Evolutionary conservation across 2,888 invertebrate genomes (phyloP).

Genomic region (Eilema caniola): DNA sequence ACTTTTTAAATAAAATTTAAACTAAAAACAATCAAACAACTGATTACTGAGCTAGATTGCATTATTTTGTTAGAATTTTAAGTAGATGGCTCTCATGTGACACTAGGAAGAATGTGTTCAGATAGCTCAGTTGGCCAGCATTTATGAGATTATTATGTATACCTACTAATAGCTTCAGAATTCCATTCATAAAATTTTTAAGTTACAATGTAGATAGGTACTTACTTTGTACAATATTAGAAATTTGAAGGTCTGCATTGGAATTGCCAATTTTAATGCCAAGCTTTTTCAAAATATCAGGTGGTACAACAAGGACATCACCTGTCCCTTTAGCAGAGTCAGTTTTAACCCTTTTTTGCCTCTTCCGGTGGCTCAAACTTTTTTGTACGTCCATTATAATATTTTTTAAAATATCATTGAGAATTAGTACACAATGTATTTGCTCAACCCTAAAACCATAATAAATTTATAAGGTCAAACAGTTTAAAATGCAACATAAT

Average conservation of each 20-base stretch:
- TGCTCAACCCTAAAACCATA: conserved; percentile 20
- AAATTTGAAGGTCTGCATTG: conserved; percentile 17
- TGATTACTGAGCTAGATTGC: neutral
- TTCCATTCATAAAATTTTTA: neutral
- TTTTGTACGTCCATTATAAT: conserved; percentile 44
- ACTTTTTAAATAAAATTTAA: neutral
- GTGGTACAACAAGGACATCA: conserved; percentile 78
- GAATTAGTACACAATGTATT: conserved; percentile 11
- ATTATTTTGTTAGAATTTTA: neutral
- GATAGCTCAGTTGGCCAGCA: neutral
- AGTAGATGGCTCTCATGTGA: neutral
- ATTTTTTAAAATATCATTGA: conserved; percentile 19
- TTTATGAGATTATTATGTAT: too few species aligned
- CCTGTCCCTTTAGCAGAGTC: conserved; percentile 45
- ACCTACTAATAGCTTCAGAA: neutral
- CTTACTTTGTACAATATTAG: conserved; percentile 38
- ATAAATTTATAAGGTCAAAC: neutral
- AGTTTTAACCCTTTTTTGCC: conserved; percentile 45
- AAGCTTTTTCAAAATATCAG: conserved; percentile 77
- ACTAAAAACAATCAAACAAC: neutral
- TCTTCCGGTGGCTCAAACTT: conserved; percentile 51
- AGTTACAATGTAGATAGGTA: neutral
- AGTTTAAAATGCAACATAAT: neutral
- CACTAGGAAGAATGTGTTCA: neutral
- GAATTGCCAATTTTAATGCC: conserved; percentile 71